Evolutionary conservation across 2,113 vertebrate genomes (phyloP).

Genomic region (Cariama cristata): DNA sequence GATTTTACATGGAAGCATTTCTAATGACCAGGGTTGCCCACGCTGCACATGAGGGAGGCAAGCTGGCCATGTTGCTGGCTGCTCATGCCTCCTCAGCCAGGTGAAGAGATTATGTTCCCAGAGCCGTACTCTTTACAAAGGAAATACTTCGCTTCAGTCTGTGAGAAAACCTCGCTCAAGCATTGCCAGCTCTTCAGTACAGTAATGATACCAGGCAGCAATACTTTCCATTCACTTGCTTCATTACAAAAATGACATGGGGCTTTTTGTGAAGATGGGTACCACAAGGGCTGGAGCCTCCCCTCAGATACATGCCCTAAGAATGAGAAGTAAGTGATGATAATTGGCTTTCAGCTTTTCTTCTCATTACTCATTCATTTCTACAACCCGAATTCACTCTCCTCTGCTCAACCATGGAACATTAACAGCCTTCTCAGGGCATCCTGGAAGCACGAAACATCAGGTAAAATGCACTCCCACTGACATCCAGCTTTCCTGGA

Average conservation of each 20-base stretch:
- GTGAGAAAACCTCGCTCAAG: neutral
- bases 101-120: neutral
- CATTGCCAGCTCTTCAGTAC: neutral
- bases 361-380: neutral
- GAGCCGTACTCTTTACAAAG: neutral
- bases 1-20: neutral
- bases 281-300: neutral
- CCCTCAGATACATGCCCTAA: neutral
- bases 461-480: neutral
- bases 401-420: neutral
- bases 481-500: neutral
- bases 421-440: neutral
- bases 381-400: neutral
- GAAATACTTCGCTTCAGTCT: neutral
- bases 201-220: neutral
- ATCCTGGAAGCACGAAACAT: neutral
- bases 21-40: too few species aligned
- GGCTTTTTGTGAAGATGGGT: neutral
- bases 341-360: neutral
- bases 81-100: neutral
- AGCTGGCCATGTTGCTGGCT: rapidly evolving
- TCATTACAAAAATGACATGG: neutral
- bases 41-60: rapidly evolving
- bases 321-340: neutral
- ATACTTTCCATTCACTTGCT: neutral